Evolutionary conservation across 2,888 invertebrate genomes (phyloP).

Genomic region (Alentia gelatinosa): DNA sequence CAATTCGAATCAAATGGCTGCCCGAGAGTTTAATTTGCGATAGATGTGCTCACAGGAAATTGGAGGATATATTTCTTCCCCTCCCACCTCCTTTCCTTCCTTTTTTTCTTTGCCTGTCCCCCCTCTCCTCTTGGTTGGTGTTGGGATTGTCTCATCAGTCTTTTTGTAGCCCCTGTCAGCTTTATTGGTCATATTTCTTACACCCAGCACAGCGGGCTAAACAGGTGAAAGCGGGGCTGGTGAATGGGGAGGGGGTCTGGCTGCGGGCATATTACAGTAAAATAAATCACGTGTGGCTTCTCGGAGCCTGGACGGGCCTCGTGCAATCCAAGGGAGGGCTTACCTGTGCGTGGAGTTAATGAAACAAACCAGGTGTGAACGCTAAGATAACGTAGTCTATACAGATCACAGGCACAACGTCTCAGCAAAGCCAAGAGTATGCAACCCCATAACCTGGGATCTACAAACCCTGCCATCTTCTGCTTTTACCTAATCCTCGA

Average conservation of each 20-base stretch:
- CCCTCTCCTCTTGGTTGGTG: neutral
- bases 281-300: neutral
- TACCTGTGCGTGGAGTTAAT: neutral
- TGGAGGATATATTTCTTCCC: neutral
- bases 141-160: neutral
- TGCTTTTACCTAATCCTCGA: too few species aligned
- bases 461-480: too few species aligned
- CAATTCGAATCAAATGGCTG: neutral
- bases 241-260: neutral
- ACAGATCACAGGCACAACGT: neutral
- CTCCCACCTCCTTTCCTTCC: neutral
- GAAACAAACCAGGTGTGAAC: neutral
- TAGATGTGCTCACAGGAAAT: slow-evolving; percentile 1
- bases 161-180: neutral
- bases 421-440: too few species aligned
- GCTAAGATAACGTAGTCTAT: neutral
- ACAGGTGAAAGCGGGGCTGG: neutral
- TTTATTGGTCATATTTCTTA: slow-evolving; percentile 37
- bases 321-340: neutral
- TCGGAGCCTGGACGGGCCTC: neutral
- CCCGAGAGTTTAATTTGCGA: neutral
- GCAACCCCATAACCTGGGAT: too few species aligned
- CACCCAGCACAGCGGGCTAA: neutral
- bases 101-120: neutral
- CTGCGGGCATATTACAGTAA: neutral